phyloP scores from a whole-genome alignment of 2,113 vertebrate species.

The Lagopus leucura region DNA sequence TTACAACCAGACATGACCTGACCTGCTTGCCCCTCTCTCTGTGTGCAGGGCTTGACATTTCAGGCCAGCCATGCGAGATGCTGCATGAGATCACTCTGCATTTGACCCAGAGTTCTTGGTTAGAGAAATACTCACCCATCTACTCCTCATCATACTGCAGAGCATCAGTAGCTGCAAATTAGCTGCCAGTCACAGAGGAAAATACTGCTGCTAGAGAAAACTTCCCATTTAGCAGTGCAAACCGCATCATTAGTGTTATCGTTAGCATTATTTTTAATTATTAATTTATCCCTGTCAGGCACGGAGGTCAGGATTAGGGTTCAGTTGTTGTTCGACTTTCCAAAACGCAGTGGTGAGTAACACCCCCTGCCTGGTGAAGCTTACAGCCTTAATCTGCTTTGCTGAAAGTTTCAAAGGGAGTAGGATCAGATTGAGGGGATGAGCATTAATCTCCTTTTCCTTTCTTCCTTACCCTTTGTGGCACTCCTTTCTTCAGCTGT shows the following conservation, averaged over 20 bases:
- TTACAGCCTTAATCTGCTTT: background rate
- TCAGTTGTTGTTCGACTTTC: background rate
- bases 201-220: background rate
- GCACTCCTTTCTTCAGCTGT: background rate
- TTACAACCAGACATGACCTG: background rate
- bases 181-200: background rate
- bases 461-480: background rate
- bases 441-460: background rate
- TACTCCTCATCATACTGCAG: background rate
- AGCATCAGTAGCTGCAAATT: background rate
- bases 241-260: background rate
- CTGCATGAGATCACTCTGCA: background rate
- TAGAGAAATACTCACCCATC: background rate
- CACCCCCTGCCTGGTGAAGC: background rate
- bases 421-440: rapidly evolving
- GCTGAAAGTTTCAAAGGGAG: background rate
- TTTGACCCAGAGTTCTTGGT: background rate
- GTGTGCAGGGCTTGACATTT: background rate
- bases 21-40: background rate
- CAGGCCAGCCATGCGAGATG: background rate
- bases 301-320: background rate
- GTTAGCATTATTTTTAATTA: background rate
- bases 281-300: background rate
- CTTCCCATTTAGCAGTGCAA: background rate
- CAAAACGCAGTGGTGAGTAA: background rate